Percentiles rank a stretch among this genome's conserved stretches.
These are phyloP conservation scores for Marronus borbonicus DNA, from an alignment of 2,888 invertebrate species.

Conservation along the genomic window DNA sequence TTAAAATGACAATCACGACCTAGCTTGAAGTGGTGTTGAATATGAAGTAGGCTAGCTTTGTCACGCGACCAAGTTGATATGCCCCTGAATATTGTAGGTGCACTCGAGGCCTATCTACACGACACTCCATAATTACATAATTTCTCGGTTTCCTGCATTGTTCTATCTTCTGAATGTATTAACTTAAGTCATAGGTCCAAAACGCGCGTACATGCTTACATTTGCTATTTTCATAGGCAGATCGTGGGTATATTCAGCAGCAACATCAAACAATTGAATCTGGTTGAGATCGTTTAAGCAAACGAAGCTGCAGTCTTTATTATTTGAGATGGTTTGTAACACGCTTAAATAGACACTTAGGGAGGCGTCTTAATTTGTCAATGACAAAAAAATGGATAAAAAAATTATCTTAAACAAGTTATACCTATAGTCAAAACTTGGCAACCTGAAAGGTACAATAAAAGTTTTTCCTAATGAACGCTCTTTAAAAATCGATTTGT, in stretches of 20 bases:
- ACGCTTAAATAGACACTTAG: no score
- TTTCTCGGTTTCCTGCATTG: constrained; percentile 35
- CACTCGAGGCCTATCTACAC: constrained; percentile 5
- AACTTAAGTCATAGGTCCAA: constrained; percentile 5
- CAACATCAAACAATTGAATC: neutral
- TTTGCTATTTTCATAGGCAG: constrained; percentile 10
- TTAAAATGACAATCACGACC: constrained; percentile 29
- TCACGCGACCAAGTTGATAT: constrained; percentile 20
- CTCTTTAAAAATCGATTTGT: no score
- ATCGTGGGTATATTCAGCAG: constrained; percentile 18
- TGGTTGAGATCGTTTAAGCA: neutral
- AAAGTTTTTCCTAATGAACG: no score
- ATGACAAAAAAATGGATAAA: no score
- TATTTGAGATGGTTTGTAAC: no score
- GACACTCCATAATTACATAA: constrained; percentile 32
- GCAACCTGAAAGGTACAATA: no score
- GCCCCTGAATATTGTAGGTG: constrained; percentile 9
- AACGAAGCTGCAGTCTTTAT: neutral
- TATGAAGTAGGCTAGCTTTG: constrained; percentile 27
- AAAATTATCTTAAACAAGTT: no score
- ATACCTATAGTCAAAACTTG: no score
- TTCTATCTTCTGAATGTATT: constrained; percentile 11
- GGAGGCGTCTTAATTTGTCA: no score
- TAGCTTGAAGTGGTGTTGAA: constrained; percentile 26
- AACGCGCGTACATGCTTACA: neutral